Evolutionary conservation across 2,888 invertebrate genomes (phyloP), one percentile per base, ranked within the genome.

Genomic region (Boloria selene): DNA sequence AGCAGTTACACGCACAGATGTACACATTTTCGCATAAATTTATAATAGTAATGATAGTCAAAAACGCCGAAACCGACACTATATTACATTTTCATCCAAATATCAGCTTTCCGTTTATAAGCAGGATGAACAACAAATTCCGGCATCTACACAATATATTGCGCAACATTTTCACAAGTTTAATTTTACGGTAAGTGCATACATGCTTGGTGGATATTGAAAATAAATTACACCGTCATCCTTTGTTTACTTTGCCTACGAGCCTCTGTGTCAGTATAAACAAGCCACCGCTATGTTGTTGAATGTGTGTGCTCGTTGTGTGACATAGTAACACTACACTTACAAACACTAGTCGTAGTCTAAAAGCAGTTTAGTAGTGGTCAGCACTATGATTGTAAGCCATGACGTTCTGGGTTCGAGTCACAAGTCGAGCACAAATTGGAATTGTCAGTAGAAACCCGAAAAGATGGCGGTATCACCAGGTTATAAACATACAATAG

Each of bases 141-240:
- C 59, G 50, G 47, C 59, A 50, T 13, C 18, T 59, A 38, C 31
- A 59, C 17, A 38, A 59, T 38, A 59, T 59, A 38, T 0, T 4
- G 38, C 6, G 10, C 49, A 31, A 42, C n/a, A 31, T 45, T 64
- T 58, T 64, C 55, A 60, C 56, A 56, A 61, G 44, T 65, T 65
- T 61, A 61, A 51, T 53, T 65, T 65, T 17, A 61, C 59, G 54
- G 16, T 42, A 58, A 65, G 50, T 26, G 59, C 54, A 47, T 49
- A 63, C 63, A 59, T 64, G 64, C 50, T 53, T 55, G 31, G 55
- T 56, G 38, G 61, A 54, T 65, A 68, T 65, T 68, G 68, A 68
- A 68, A 68, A 62, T 62, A 65, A 68, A 68, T 68, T 68, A 68
- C 61, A 22, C 54, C 31, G 65, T 64, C 61, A 64, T 58, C 67